Conservation (phyloP, 2,888 invertebrate genomes). For the Volucella inanis region DNA sequence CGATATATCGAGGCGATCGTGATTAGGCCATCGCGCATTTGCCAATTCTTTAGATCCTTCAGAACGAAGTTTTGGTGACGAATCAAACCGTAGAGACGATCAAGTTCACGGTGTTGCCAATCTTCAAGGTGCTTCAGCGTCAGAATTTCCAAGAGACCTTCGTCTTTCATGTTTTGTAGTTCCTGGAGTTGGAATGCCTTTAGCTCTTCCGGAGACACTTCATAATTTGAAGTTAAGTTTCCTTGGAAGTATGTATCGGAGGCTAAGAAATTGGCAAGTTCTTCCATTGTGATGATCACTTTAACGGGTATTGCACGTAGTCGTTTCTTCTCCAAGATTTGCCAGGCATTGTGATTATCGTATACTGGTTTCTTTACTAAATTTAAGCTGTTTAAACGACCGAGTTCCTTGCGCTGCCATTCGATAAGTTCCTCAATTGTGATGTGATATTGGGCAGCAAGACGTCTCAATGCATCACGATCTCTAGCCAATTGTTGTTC, state of each 20-base stretch:
- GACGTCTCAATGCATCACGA: slow-evolving; percentile 69
- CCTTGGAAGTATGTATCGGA: slow-evolving; percentile 78
- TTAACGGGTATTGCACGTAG: slow-evolving; percentile 78
- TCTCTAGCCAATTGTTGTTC: slow-evolving; percentile 77
- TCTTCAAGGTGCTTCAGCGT: slow-evolving; percentile 76
- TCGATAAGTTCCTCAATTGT: slow-evolving; percentile 78
- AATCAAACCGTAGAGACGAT: slow-evolving; percentile 80
- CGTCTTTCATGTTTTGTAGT: slow-evolving; percentile 76
- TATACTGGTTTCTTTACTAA: slow-evolving; percentile 68
- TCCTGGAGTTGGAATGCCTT: slow-evolving; percentile 78
- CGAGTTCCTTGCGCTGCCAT: slow-evolving; percentile 79
- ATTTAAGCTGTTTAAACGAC: slow-evolving; percentile 78
- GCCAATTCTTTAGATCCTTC: slow-evolving; percentile 79
- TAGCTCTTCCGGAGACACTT: slow-evolving; percentile 76
- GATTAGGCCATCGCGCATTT: slow-evolving; percentile 78
- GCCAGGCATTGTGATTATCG: slow-evolving; percentile 76
- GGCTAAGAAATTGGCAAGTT: slow-evolving; percentile 78
- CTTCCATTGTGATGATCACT: slow-evolving; percentile 78
- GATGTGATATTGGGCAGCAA: slow-evolving; percentile 78
- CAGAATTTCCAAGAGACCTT: slow-evolving; percentile 78
- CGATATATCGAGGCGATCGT: slow-evolving; percentile 77
- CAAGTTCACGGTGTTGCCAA: slow-evolving; percentile 81
- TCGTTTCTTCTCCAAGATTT: slow-evolving; percentile 78
- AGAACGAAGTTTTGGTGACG: slow-evolving; percentile 79
- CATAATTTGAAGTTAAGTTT: slow-evolving; percentile 78